A percentile compares a stretch with the other conserved stretches of the same genome.
Evolutionary conservation across 2,888 invertebrate species (phyloP).

Genomic region (Sceliomorpha sp.): DNA sequence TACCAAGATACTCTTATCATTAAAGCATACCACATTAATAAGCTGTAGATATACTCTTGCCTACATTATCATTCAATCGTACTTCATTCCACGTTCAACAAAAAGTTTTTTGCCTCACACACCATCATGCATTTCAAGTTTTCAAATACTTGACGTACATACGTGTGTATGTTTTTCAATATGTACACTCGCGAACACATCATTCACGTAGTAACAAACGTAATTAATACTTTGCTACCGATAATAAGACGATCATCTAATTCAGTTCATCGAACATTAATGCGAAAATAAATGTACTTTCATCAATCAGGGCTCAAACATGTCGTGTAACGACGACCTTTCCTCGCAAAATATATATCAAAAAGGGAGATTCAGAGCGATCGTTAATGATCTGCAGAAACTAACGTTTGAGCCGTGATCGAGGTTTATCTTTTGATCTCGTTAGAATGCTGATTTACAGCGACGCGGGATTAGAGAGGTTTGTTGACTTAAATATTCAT

Average conservation of each 20-base stretch:
- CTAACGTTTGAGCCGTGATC: slow-evolving; percentile 51
- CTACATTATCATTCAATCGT: slow-evolving; percentile 51
- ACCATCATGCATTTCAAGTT: slow-evolving; percentile 34
- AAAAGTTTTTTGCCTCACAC: slow-evolving; percentile 38
- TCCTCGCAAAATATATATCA: no score
- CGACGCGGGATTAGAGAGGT: slow-evolving; percentile 47
- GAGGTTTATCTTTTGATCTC: slow-evolving; percentile 44
- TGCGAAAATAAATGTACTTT: slow-evolving; percentile 35
- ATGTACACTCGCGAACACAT: slow-evolving; percentile 47
- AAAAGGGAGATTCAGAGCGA: slow-evolving; percentile 1
- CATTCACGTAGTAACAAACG: slow-evolving; percentile 41
- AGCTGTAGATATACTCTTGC: slow-evolving; percentile 36
- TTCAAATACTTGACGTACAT: slow-evolving; percentile 42
- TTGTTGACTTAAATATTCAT: slow-evolving; percentile 46
- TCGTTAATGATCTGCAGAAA: slow-evolving; percentile 16
- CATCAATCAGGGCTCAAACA: slow-evolving; percentile 54
- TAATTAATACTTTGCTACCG: slow-evolving; percentile 27
- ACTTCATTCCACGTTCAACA: slow-evolving; percentile 50
- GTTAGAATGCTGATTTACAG: slow-evolving; percentile 40
- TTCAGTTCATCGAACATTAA: slow-evolving; percentile 33
- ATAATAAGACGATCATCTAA: slow-evolving; percentile 36
- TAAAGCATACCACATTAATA: slow-evolving; percentile 42
- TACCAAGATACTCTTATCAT: slow-evolving; percentile 44
- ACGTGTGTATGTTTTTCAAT: slow-evolving; percentile 37
- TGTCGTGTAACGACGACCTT: no score